phyloP scores from a whole-genome alignment of 2,888 invertebrate genomes.

The Apamea monoglypha region DNA sequence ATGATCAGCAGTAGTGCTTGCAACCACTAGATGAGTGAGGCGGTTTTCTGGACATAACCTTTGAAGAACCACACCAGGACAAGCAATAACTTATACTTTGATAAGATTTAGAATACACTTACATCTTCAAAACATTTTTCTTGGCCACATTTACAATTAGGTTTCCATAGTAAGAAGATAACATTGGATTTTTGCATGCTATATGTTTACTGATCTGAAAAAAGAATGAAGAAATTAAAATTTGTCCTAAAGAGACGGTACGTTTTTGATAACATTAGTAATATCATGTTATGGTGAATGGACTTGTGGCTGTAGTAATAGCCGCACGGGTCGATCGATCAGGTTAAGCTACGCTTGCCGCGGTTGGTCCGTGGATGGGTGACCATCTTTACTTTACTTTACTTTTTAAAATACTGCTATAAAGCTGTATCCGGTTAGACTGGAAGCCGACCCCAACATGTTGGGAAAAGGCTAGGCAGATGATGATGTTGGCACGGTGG shows the following conservation, averaged over 20 bases:
- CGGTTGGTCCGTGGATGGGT: background rate
- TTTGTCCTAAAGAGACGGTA: background rate
- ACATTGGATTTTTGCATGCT: slow-evolving; percentile 78
- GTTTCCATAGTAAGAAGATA: slow-evolving; percentile 90
- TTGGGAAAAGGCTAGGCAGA: background rate
- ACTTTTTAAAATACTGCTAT: too few species aligned
- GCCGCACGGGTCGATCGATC: too few species aligned
- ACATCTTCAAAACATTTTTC: slow-evolving; percentile 91
- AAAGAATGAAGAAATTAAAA: background rate
- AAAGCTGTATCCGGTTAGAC: background rate
- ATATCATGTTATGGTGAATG: background rate
- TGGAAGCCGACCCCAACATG: background rate
- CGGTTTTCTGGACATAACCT: too few species aligned
- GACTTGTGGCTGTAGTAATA: background rate
- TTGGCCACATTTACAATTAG: slow-evolving; percentile 89
- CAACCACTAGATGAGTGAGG: too few species aligned
- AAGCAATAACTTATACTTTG: background rate
- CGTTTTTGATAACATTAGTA: background rate
- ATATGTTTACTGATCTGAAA: slow-evolving; percentile 89
- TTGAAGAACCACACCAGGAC: too few species aligned
- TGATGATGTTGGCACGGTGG: background rate
- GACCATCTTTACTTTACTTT: background rate
- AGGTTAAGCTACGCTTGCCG: background rate
- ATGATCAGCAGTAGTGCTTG: too few species aligned
- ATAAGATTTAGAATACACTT: slow-evolving; percentile 69